A percentile compares a stretch with the other conserved stretches of the same genome.
phyloP scores from a whole-genome alignment of 2,888 invertebrate species.

The Euphydryas editha region DNA sequence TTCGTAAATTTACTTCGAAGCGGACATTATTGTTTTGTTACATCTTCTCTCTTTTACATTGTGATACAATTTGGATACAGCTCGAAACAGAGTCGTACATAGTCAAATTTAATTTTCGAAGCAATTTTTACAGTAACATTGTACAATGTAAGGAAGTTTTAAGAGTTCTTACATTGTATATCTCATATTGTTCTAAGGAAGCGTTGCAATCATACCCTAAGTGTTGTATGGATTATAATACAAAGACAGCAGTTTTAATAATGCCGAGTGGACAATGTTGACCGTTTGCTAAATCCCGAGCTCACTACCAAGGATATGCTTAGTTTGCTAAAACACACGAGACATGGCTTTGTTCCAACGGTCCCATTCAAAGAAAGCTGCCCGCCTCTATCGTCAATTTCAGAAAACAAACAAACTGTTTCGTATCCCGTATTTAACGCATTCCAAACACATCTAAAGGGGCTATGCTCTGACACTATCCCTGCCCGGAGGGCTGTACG shows the following conservation, averaged over 20 bases:
- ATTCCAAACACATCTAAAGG: conserved; percentile 62
- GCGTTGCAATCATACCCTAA: conserved; percentile 11
- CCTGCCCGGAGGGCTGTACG: conserved; percentile 60
- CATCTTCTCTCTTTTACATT: conserved; percentile 4
- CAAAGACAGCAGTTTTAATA: conserved; percentile 26
- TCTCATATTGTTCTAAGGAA: conserved; percentile 7
- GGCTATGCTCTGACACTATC: conserved; percentile 47
- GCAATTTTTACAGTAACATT: conserved; percentile 3
- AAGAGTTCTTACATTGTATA: conserved; percentile 11
- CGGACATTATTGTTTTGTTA: conserved; percentile 28
- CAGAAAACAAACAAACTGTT: conserved; percentile 56
- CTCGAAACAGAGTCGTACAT: background rate
- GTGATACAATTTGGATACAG: background rate
- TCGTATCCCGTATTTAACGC: conserved; percentile 61
- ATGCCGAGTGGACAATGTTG: conserved; percentile 20
- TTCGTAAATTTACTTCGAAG: conserved; percentile 26
- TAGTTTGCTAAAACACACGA: conserved; percentile 23
- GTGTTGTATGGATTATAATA: conserved; percentile 13
- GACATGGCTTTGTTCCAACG: conserved; percentile 33
- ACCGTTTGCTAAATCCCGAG: conserved; percentile 20
- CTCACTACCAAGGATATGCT: conserved; percentile 17
- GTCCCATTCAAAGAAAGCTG: conserved; percentile 42
- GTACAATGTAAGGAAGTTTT: conserved; percentile 2
- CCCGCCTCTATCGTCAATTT: conserved; percentile 47
- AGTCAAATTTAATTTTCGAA: background rate